phyloP scores from a whole-genome alignment of 2,797 vertebrate genomes.

The Tauraco hartlaubi region DNA sequence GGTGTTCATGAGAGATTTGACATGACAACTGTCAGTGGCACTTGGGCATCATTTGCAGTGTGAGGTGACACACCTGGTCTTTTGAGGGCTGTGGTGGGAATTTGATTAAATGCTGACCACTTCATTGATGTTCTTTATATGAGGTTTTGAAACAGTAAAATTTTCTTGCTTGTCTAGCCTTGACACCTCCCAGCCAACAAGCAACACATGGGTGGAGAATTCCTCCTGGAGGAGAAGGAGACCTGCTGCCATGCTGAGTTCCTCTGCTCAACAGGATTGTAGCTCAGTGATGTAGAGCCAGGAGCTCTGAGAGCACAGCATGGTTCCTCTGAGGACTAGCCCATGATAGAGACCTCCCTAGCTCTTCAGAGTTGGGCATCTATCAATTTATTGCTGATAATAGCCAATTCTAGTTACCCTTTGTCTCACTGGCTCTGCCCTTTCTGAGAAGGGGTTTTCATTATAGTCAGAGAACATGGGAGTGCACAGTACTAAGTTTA shows the following conservation, averaged over 20 bases:
- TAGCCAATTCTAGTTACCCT: not conserved
- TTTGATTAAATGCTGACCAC: not conserved
- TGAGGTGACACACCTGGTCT: not conserved
- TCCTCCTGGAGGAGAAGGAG: not conserved
- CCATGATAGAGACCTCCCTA: not conserved
- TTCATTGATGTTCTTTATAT: not conserved
- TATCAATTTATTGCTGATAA: not conserved
- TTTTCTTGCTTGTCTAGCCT: not conserved
- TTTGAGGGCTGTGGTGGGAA: not conserved
- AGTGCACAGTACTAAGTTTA: not conserved
- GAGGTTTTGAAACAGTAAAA: not conserved
- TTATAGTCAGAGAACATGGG: not conserved
- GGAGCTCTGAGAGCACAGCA: not conserved
- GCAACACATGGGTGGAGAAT: not conserved
- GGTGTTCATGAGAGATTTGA: not conserved
- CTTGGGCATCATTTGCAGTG: not conserved
- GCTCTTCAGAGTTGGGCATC: not conserved
- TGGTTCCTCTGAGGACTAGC: accelerated
- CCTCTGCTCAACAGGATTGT: not conserved
- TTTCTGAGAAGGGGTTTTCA: not conserved
- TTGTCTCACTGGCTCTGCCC: not conserved
- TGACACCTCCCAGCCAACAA: not conserved
- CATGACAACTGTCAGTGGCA: not conserved
- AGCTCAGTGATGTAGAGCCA: not conserved
- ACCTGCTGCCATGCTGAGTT: not conserved